A percentile compares a stretch with the other conserved stretches of the same genome.
These are phyloP conservation scores for Chionodraco myersi DNA, from an alignment of 2,113 vertebrate genomes.

Conservation along the genomic window DNA sequence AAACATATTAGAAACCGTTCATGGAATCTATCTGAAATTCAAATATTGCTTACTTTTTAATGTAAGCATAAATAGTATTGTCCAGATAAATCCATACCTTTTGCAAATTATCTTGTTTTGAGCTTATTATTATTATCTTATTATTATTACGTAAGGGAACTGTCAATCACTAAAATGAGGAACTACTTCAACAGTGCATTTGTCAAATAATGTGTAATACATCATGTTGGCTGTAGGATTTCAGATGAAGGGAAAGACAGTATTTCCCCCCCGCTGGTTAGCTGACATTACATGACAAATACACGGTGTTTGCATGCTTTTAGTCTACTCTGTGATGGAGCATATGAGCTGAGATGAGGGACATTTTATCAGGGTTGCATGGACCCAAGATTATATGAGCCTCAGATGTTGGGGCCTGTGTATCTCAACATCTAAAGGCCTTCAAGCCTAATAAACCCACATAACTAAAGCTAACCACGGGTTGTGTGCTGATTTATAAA, in stretches of 20 bases:
- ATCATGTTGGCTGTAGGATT: too few species aligned
- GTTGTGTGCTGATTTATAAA: constrained; percentile 15
- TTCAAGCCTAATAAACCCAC: constrained; percentile 39
- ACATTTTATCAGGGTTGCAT: constrained; percentile 55
- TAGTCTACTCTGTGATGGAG: constrained; percentile 11
- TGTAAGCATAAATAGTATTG: background rate
- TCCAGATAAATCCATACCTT: background rate
- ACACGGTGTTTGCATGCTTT: background rate
- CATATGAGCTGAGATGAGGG: constrained; percentile 9
- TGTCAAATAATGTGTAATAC: background rate
- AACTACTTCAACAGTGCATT: background rate
- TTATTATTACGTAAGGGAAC: background rate
- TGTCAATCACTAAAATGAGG: constrained; percentile 4
- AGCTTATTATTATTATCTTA: background rate
- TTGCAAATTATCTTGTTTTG: constrained; percentile 17
- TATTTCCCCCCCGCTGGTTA: background rate
- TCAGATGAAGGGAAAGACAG: background rate
- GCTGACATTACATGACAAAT: background rate
- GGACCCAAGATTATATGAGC: constrained; percentile 12
- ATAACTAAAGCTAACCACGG: background rate
- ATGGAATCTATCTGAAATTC: too few species aligned
- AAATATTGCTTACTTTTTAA: too few species aligned
- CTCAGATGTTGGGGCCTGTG: constrained; percentile 27
- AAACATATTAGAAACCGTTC: too few species aligned
- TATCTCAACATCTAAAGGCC: constrained; percentile 22